Conservation (phyloP, 2,888 invertebrate genomes). For the Conomelus anceps region DNA sequence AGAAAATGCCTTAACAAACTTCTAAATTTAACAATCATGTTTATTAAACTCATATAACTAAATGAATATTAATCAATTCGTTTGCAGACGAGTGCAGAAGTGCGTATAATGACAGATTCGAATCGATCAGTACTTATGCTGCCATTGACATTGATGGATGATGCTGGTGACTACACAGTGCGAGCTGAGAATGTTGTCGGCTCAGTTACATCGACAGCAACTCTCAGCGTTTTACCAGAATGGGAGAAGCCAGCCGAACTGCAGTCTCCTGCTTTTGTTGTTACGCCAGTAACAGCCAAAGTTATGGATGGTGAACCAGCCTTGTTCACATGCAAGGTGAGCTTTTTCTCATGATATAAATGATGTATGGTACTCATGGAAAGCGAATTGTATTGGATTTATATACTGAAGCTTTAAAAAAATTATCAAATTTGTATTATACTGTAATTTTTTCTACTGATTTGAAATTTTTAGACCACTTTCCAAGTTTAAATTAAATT, state of each 20-base stretch:
- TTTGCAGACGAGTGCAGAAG: slow-evolving; percentile 53
- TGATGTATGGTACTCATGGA: too few species aligned
- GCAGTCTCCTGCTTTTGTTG: slow-evolving; percentile 68
- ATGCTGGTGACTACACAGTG: slow-evolving; percentile 72
- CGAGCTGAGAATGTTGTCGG: slow-evolving; percentile 86
- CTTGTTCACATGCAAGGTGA: slow-evolving; percentile 56
- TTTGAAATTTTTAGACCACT: too few species aligned
- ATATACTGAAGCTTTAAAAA: too few species aligned
- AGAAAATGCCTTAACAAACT: too few species aligned
- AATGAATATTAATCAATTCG: too few species aligned
- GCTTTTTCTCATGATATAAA: neutral
- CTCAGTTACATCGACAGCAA: slow-evolving; percentile 78
- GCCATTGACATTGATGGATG: slow-evolving; percentile 61
- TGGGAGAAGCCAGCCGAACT: slow-evolving; percentile 48
- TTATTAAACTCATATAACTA: too few species aligned
- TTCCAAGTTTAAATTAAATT: too few species aligned
- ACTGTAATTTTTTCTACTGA: too few species aligned
- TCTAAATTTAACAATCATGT: too few species aligned
- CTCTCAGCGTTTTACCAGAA: slow-evolving; percentile 55
- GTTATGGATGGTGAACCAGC: slow-evolving; percentile 90
- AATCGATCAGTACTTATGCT: slow-evolving; percentile 76
- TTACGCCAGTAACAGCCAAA: slow-evolving; percentile 62
- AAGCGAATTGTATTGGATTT: too few species aligned
- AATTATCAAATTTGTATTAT: too few species aligned
- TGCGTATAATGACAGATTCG: slow-evolving; percentile 63